Evolutionary conservation across 2,113 vertebrate genomes (phyloP), one percentile per base, ranked within the genome.

Genomic region (Paraplagusia blochii): DNA sequence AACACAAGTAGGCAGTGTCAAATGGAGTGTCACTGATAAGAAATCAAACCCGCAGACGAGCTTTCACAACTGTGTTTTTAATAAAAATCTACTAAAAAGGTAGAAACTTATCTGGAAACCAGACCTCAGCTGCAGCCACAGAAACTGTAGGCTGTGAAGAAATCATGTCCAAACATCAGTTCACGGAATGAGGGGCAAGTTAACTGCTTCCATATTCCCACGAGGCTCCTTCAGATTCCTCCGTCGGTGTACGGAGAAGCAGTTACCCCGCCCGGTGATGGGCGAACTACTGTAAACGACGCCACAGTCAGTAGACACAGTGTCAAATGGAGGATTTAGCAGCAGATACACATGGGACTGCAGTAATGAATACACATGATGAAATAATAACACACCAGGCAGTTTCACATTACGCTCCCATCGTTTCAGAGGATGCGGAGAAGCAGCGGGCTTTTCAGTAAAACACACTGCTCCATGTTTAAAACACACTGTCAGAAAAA

Each of bases 201-300:
- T 29, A 14, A 5, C 36, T 44, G 29, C 36, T 1, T 52, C 46
- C 7, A 19, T 44, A 9, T 19, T 5, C 9, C 8, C 66, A 10
- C 19, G 1, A 15, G 44, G 57, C 36, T 39, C 15, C 33, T 49
- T 39, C 0, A 11, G n/a, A 11, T 52, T 66, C 47, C 34, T 39
- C 54, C 29, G 54, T 38, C 45, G 63, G 63, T 18, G 54, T 18
- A 47, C 12, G 51, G 40, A 45, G 45, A 44, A 7, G 11, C 46
- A 16, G 18, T 33, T 10, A 18, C 44, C 7, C 22, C 22, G 22
- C 22, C 22, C 22, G 22, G 22, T 29, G 22, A 29, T 19, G 11
- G 60, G 58, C 9, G 14, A 45, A 42, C 22, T 29, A 29, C 22
- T 29, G 22, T 11, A 15, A 22, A 35, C 15, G n/a, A 35, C 17